Conservation (phyloP, 2,113 vertebrate species). For the Anguilla japonica region DNA sequence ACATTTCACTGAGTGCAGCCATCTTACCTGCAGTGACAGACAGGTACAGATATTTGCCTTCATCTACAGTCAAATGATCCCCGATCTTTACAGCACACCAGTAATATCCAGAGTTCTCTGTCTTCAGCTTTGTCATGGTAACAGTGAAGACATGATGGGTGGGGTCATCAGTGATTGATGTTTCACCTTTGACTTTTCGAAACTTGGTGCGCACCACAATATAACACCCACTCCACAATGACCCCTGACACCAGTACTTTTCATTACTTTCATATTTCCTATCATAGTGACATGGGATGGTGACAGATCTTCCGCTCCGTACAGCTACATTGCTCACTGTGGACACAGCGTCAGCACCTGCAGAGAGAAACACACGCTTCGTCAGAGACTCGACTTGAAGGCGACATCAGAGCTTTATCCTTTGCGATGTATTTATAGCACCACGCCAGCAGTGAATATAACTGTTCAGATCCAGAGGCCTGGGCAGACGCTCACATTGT, state of each 20-base stretch:
- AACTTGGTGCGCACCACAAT: not conserved
- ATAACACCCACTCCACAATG: not conserved
- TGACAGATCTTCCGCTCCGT: slow-evolving; percentile 3
- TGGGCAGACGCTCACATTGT: no score
- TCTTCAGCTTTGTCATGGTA: slow-evolving; percentile 7
- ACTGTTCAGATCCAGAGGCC: no score
- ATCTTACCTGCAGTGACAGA: slow-evolving; percentile 12
- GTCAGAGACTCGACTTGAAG: not conserved
- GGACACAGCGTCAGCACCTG: not conserved
- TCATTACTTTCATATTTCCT: not conserved
- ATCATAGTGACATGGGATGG: slow-evolving; percentile 19
- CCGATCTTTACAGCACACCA: slow-evolving; percentile 24
- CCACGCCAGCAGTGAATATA: no score
- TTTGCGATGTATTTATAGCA: not conserved
- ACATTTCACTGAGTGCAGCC: no score
- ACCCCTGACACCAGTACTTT: slow-evolving; percentile 19
- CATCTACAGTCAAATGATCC: no score
- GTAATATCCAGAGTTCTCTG: not conserved
- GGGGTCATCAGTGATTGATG: slow-evolving; percentile 7
- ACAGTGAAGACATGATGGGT: slow-evolving; percentile 16
- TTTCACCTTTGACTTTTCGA: not conserved
- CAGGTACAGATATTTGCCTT: not conserved
- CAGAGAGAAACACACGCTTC: not conserved
- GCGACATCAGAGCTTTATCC: no score
- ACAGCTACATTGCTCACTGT: slow-evolving; percentile 6